Conservation (phyloP, 2,113 vertebrate genomes). For the Phalacrocorax pelagicus region DNA sequence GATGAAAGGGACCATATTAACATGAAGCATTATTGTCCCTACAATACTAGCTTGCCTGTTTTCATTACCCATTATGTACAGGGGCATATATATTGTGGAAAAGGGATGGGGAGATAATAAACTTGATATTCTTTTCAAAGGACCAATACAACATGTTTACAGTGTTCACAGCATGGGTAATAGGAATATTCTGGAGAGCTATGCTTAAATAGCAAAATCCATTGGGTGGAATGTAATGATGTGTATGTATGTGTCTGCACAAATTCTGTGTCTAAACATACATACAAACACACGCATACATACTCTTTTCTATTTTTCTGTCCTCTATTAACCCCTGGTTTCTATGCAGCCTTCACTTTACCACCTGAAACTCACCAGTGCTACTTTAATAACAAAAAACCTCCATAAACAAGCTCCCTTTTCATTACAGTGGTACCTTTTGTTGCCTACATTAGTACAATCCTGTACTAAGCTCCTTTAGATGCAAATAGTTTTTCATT, state of each 20-base stretch:
- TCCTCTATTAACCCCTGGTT: not conserved
- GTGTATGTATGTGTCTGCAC: not conserved
- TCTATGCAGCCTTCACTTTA: not conserved
- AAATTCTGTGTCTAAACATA: not conserved
- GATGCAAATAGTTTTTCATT: not conserved
- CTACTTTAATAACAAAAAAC: not conserved
- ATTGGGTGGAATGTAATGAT: not conserved
- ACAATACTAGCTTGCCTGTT: slow-evolving; percentile 12
- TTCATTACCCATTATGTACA: slow-evolving; percentile 40
- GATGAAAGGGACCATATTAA: slow-evolving; percentile 25
- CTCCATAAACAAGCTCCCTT: not conserved
- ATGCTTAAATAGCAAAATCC: not conserved
- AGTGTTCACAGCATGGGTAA: not conserved
- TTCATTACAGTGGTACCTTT: not conserved
- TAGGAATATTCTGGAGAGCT: not conserved
- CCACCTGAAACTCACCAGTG: not conserved
- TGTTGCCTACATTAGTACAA: not conserved
- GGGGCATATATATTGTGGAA: slow-evolving; percentile 2
- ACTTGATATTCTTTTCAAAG: slow-evolving; percentile 32
- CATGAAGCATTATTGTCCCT: slow-evolving; percentile 7
- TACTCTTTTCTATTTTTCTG: not conserved
- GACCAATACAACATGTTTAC: not conserved
- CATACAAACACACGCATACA: not conserved
- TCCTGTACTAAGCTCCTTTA: not conserved
- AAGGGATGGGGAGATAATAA: slow-evolving; percentile 43